Percentiles rank a stretch among this genome's conserved stretches.
Evolutionary conservation across 1,140 invertebrate species (phyloP).

Genomic region (Platorchestia sp.): DNA sequence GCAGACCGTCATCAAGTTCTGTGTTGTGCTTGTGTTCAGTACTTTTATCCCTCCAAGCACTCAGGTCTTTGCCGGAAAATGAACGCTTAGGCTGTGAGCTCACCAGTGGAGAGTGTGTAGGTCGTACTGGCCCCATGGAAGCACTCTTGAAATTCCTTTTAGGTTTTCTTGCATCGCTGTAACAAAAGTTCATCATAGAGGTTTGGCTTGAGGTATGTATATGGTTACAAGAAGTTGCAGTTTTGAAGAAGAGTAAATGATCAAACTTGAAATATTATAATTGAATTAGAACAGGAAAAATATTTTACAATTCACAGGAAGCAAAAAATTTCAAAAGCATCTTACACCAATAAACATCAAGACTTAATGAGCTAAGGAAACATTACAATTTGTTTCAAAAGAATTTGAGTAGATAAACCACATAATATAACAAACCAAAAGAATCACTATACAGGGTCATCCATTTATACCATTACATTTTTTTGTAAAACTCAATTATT

Average conservation of each 20-base stretch:
- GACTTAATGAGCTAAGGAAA: too few species aligned
- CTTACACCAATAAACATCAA: too few species aligned
- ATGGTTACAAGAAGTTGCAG: not conserved
- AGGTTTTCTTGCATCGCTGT: not conserved
- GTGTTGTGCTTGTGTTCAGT: not conserved
- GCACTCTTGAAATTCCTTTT: not conserved
- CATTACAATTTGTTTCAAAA: too few species aligned
- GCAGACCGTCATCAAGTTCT: not conserved
- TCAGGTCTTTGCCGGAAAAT: not conserved
- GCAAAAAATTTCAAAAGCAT: too few species aligned
- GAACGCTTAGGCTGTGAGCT: not conserved
- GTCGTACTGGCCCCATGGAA: not conserved
- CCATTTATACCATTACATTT: too few species aligned
- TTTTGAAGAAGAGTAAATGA: not conserved
- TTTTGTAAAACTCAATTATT: too few species aligned
- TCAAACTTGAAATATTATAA: not conserved
- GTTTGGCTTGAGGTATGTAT: too few species aligned
- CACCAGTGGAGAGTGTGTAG: not conserved
- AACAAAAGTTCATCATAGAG: not conserved
- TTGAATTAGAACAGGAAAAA: not conserved
- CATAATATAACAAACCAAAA: too few species aligned
- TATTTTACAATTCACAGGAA: too few species aligned
- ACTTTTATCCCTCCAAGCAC: not conserved
- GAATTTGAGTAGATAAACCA: too few species aligned
- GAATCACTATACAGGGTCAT: too few species aligned